These are phyloP conservation scores for Reinhardtius hippoglossoides DNA, from an alignment of 2,113 vertebrate genomes.

Conservation along the genomic window DNA sequence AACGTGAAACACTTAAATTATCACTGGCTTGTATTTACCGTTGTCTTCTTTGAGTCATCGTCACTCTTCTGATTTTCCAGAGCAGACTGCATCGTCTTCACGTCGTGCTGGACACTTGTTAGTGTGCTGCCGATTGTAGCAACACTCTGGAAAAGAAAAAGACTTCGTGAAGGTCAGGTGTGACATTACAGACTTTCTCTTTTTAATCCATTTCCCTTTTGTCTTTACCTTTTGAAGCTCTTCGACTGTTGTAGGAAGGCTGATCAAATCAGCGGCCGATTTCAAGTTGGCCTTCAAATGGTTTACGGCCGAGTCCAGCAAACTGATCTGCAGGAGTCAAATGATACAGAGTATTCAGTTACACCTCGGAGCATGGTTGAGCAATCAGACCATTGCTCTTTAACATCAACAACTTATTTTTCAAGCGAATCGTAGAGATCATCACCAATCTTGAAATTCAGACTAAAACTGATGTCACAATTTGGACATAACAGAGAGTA, in stretches of 20 bases:
- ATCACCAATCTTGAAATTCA: background rate
- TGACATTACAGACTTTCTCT: background rate
- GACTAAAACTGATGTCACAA: background rate
- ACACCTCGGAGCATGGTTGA: background rate
- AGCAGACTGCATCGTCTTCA: constrained; percentile 89
- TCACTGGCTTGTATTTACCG: constrained; percentile 81
- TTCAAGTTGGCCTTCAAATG: constrained; percentile 93
- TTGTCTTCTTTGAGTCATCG: constrained; percentile 81
- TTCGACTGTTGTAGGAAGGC: constrained; percentile 91
- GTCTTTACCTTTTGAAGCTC: constrained; percentile 92
- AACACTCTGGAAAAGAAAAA: constrained; percentile 86
- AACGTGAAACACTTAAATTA: background rate
- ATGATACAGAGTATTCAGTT: constrained; percentile 22
- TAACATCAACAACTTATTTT: too few relatives aligned
- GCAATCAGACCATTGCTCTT: background rate
- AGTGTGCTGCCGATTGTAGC: constrained; percentile 95
- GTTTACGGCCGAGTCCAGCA: constrained; percentile 90
- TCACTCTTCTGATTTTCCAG: constrained; percentile 89
- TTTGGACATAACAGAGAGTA: too few relatives aligned
- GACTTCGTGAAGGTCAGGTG: background rate
- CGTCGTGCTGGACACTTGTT: constrained; percentile 93
- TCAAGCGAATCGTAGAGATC: too few relatives aligned
- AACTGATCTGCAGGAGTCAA: constrained; percentile 80
- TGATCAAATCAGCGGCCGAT: constrained; percentile 93
- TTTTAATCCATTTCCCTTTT: background rate